These are phyloP conservation scores for Caenorhabditis inopinata DNA, from an alignment of 1,140 invertebrate genomes.

Conservation along the genomic window DNA sequence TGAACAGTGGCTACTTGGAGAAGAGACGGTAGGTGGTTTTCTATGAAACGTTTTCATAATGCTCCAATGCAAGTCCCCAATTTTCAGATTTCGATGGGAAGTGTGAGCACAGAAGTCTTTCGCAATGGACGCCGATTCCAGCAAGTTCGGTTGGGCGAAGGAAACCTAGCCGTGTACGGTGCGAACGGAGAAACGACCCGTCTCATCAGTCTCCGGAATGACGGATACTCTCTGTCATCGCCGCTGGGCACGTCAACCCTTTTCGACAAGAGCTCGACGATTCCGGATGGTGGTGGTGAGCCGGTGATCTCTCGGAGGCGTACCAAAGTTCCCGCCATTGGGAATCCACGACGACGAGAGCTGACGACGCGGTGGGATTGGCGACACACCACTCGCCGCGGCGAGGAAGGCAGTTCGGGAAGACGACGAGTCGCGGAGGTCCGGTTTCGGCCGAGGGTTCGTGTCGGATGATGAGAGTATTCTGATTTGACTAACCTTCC, in stretches of 20 bases:
- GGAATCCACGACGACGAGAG: conserved; percentile 34
- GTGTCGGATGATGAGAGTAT: conserved; percentile 15
- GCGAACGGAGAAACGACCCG: background rate
- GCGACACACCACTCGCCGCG: conserved; percentile 4
- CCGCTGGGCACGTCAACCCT: background rate
- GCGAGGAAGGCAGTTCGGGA: background rate
- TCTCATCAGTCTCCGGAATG: conserved; percentile 4
- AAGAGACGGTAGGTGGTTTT: background rate
- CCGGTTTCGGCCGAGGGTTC: conserved; percentile 36
- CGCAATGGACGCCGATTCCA: background rate
- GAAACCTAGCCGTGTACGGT: background rate
- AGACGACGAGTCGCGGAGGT: conserved; percentile 39
- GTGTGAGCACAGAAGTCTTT: background rate
- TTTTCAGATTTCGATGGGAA: background rate
- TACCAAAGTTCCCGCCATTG: conserved; percentile 18
- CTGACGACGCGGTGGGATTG: conserved; percentile 37
- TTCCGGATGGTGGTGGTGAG: conserved; percentile 7
- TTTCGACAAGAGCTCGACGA: conserved; percentile 1
- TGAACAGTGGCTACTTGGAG: background rate
- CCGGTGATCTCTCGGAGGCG: conserved; percentile 30
- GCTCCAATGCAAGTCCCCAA: background rate
- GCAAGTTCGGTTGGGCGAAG: background rate
- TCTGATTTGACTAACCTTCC: background rate
- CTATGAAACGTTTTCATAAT: background rate
- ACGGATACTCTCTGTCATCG: conserved; percentile 2